Evolutionary conservation across 2,888 invertebrate species (phyloP).

Genomic region (Onchidella celtica): DNA sequence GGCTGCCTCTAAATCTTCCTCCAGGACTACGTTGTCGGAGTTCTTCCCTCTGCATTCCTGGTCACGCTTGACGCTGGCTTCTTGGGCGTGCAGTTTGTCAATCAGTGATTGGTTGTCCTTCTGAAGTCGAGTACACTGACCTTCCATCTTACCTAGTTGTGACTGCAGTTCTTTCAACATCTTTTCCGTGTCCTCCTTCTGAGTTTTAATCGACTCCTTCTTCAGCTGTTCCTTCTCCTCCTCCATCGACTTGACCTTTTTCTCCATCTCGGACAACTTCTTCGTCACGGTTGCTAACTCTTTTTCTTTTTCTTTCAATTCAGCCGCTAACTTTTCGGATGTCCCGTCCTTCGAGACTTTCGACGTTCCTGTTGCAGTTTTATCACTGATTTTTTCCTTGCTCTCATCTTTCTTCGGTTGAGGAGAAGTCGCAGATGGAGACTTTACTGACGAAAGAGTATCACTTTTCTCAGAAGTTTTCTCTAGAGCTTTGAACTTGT

Average conservation of each 20-base stretch:
- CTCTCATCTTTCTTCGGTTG: background rate
- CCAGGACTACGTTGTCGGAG: slow-evolving; percentile 84
- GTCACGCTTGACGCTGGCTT: slow-evolving; percentile 39
- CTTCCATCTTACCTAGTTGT: slow-evolving; percentile 64
- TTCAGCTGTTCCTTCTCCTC: slow-evolving; percentile 61
- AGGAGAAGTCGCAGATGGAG: background rate
- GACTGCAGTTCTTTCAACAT: slow-evolving; percentile 46
- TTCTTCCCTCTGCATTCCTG: slow-evolving; percentile 47
- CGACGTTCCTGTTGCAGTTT: background rate
- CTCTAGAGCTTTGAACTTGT: background rate
- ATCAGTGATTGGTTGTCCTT: slow-evolving; percentile 63
- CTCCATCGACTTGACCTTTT: slow-evolving; percentile 54
- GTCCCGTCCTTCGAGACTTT: background rate
- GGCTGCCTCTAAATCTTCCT: slow-evolving; percentile 87
- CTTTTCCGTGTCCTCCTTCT: slow-evolving; percentile 51
- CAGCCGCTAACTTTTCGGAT: slow-evolving; percentile 2
- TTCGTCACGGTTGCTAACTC: slow-evolving; percentile 24
- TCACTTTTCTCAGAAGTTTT: background rate
- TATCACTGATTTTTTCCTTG: background rate
- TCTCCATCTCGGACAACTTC: slow-evolving; percentile 50
- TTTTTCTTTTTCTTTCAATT: slow-evolving; percentile 15
- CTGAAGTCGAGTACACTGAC: slow-evolving; percentile 62
- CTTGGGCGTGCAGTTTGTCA: slow-evolving; percentile 61
- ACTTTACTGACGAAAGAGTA: background rate
- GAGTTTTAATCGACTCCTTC: slow-evolving; percentile 39